These are phyloP conservation scores for Tautogolabrus adspersus DNA, from an alignment of 2,113 vertebrate species.

Conservation along the genomic window DNA sequence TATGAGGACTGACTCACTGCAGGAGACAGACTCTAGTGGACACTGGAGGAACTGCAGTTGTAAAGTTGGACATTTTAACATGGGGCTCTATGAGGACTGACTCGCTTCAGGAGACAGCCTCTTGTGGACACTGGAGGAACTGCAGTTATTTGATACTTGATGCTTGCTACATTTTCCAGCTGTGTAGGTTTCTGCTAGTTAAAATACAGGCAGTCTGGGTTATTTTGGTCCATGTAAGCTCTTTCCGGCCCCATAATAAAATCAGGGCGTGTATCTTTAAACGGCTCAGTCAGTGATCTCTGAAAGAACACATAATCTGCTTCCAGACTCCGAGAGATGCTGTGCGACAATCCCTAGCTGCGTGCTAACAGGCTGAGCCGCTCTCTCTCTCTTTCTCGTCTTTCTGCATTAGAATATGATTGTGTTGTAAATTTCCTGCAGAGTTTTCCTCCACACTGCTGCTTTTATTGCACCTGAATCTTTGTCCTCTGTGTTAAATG, in stretches of 20 bases:
- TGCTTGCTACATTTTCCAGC: background rate
- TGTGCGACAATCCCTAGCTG: conserved; percentile 1
- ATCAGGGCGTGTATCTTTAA: conserved; percentile 10
- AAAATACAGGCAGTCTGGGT: background rate
- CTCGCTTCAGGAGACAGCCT: too few relatives aligned
- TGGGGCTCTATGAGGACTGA: too few relatives aligned
- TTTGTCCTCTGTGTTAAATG: conserved; percentile 51
- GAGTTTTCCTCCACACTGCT: conserved; percentile 25
- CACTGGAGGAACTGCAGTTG: too few relatives aligned
- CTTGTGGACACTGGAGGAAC: background rate
- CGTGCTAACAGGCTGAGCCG: conserved; percentile 1
- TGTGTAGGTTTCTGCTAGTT: background rate
- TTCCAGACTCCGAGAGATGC: background rate
- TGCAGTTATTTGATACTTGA: background rate
- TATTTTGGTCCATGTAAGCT: background rate
- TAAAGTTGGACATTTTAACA: too few relatives aligned
- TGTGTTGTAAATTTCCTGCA: conserved; percentile 36
- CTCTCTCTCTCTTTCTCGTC: background rate
- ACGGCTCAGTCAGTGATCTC: conserved; percentile 25
- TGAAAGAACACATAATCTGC: conserved; percentile 31
- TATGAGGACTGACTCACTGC: too few relatives aligned
- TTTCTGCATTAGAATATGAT: conserved; percentile 17
- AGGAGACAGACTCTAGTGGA: too few relatives aligned
- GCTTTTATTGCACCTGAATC: conserved; percentile 45
- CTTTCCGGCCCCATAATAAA: background rate